A percentile compares a stretch with the other conserved stretches of the same genome.
Conservation (phyloP, 1,140 invertebrate species). For the Eubasilissa regina region DNA sequence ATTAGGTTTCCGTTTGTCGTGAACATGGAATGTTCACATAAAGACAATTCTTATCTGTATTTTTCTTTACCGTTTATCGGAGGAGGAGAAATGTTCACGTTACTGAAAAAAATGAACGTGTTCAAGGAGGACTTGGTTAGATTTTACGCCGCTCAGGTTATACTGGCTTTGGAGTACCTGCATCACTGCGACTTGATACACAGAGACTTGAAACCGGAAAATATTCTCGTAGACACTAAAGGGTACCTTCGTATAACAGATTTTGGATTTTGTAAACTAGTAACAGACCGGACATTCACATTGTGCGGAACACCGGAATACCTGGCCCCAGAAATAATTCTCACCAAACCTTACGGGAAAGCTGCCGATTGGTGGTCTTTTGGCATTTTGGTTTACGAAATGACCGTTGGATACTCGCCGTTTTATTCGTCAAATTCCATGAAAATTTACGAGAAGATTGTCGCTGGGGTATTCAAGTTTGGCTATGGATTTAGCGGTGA, state of each 20-base stretch:
- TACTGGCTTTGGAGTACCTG: constrained; percentile 93
- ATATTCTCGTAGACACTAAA: constrained; percentile 89
- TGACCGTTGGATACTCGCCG: constrained; percentile 87
- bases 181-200: constrained; percentile 93
- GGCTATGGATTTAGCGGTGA: constrained; percentile 80
- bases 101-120: constrained; percentile 80
- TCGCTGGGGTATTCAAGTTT: constrained; percentile 82
- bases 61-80: constrained; percentile 85
- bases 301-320: constrained; percentile 98
- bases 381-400: constrained; percentile 90
- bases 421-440: constrained; percentile 89
- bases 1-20: constrained; percentile 90
- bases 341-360: constrained; percentile 96
- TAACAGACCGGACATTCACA: constrained; percentile 74
- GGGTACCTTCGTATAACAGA: constrained; percentile 91
- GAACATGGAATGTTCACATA: constrained; percentile 86
- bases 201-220: constrained; percentile 97
- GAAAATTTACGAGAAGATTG: constrained; percentile 93
- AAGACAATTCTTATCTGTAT: constrained; percentile 89
- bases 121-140: constrained; percentile 86
- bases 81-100: constrained; percentile 89
- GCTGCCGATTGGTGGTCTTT: constrained; percentile 98
- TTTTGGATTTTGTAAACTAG: constrained; percentile 95
- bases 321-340: constrained; percentile 94
- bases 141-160: constrained; percentile 95